Evolutionary conservation across 2,113 vertebrate genomes (phyloP), one percentile per base, ranked within the genome.

Genomic region (Indri indri): DNA sequence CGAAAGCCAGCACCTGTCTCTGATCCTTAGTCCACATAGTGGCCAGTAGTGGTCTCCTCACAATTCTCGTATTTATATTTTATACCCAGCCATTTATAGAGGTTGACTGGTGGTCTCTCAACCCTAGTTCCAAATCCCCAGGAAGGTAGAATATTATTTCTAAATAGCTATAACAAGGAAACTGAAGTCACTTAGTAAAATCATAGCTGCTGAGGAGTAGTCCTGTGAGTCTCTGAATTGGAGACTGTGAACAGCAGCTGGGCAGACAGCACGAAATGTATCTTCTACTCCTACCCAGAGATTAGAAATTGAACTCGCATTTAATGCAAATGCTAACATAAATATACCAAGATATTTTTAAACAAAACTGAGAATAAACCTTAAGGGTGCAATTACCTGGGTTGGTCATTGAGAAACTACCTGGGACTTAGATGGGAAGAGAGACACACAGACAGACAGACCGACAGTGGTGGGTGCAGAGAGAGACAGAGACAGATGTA

Each of bases 191-290:
- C 6, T 3, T 4, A 22, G 52, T 59, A 20, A 76, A 81, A 50
- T 40, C 25, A 20, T 5, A n/a, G n/a, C 45, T n/a, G 0, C 34
- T 84, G 30, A 13, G 81, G 50, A 83, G 25, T 45, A 40, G 6
- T 16, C 1, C 9, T 2, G 0, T 22, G 27, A 61, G 13, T 11
- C 30, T 59, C 0, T 34, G 23, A 42, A 52, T 34, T 68, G 47
- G 16, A 76, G 0, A n/a, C 37, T 11, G 3, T 79, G 83, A 37
- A 32, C 42, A 27, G 52, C 25, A 3, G 16, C 63, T 54, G 30
- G 37, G 8, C 40, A 66, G 70, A 86, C 52, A 83, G 8, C 30
- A 16, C 34, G 10, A 74, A 93, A 52, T 40, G 9, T 42, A 7
- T 40, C 8, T 57, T 2, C 9, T 81, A 10, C 10, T 54, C 18